Base-by-base conservation (phyloP, 2,113 vertebrate species). In the Barnardius zonarius region DNA sequence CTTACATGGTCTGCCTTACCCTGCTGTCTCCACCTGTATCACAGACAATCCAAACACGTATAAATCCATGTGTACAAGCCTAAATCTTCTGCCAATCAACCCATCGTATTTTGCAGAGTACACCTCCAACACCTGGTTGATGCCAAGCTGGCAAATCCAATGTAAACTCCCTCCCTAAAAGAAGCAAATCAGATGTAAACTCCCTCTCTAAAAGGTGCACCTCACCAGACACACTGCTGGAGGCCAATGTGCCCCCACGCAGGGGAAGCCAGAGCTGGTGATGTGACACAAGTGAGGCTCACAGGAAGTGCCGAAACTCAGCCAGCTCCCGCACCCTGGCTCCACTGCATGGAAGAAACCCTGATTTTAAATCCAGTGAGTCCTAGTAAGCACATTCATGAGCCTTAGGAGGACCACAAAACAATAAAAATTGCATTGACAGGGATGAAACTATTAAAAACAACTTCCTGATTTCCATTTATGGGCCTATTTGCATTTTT, bases 391-490 rank as follows among this genome's bases (percentile, higher is more conserved):
- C 33, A 64, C 3, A 12, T 67, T 83, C 43, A 37, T 63, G 79
- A 92, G 77, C 28, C 52, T 59, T 75, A 24, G 48, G 80, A 96
- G 59, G 30, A 75, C 19, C 67, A 57, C 35, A 80, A 86, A 84
- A 39, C 66, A 82, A 73, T 59, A 92, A 86, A 88, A 86, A 54
- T 76, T 67, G 46, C 69, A 87, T 5, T 66, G 49, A 86, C 52
- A 59, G 72, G 84, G 69, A 84, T 27, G 49, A 31, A 62, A 81
- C 83, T 75, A 74, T 83, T 61, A 82, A 92, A 92, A 87, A 76
- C 75, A 89, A 91, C 23, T 68, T 68, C 30, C 46, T 76, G 31
- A 69, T 87, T 94, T 92, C 69, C 37, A 91, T 91, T 96, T 91
- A 94, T 91, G 30, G 30, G 12, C 31, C 35, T 25, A 92, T 92